phyloP scores from a whole-genome alignment of 1,140 invertebrate species.

The Solen grandis region DNA sequence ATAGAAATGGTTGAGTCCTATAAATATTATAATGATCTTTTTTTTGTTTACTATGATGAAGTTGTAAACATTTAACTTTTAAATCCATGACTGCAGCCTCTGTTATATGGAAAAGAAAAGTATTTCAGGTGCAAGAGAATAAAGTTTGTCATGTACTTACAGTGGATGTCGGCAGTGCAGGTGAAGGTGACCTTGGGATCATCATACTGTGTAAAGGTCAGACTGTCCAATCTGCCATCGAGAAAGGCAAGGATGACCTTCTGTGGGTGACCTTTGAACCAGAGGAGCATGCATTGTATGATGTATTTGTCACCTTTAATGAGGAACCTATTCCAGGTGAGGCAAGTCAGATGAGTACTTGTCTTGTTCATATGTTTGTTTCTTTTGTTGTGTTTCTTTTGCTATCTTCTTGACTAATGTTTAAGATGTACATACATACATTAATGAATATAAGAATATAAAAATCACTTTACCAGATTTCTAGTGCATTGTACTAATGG shows the following conservation, averaged over 20 bases:
- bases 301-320: constrained; percentile 95
- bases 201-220: constrained; percentile 98
- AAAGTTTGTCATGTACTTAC: constrained; percentile 45
- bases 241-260: constrained; percentile 95
- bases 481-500: too few relatives aligned
- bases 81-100: too few relatives aligned
- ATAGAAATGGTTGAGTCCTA: too few relatives aligned
- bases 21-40: too few relatives aligned
- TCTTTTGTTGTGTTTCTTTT: too few relatives aligned
- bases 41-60: too few relatives aligned
- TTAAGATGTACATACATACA: too few relatives aligned
- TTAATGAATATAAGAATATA: too few relatives aligned
- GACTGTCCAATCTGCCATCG: constrained; percentile 99
- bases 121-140: not conserved
- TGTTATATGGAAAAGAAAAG: constrained; percentile 90
- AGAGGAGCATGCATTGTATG: constrained; percentile 93
- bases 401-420: too few relatives aligned
- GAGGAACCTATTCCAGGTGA: constrained; percentile 94
- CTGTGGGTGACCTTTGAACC: constrained; percentile 98
- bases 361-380: too few relatives aligned
- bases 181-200: constrained; percentile 98
- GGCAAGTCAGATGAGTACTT: not conserved
- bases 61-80: too few relatives aligned
- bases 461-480: too few relatives aligned
- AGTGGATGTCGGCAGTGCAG: constrained; percentile 84